Percentiles rank a stretch among this genome's conserved stretches.
Conservation (phyloP, 2,797 vertebrate genomes). For the Paratrypauchen microcephalus region DNA sequence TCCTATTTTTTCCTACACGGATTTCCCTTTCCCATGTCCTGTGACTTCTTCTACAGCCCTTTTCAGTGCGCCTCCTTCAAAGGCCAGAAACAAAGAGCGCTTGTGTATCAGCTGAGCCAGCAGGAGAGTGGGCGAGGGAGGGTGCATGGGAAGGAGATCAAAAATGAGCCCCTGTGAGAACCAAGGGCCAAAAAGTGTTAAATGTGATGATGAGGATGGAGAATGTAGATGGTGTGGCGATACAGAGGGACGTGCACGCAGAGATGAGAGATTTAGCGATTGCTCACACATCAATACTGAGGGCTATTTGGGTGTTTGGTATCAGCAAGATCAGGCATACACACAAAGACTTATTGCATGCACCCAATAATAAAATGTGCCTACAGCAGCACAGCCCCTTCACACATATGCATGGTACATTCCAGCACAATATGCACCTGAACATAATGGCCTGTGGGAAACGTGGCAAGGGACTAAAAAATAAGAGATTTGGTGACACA, state of each 20-base stretch:
- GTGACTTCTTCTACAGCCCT: slow-evolving; percentile 18
- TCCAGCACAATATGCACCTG: slow-evolving; percentile 18
- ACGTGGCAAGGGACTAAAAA: no score
- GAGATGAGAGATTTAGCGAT: slow-evolving; percentile 23
- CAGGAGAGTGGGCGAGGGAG: slow-evolving; percentile 47
- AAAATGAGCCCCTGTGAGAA: slow-evolving; percentile 32
- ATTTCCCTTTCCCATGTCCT: slow-evolving; percentile 24
- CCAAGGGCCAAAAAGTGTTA: slow-evolving; percentile 4
- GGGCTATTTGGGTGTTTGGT: slow-evolving; percentile 29
- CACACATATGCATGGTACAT: slow-evolving; percentile 7
- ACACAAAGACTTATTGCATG: slow-evolving; percentile 24
- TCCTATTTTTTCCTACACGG: slow-evolving; percentile 25
- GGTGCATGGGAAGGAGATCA: slow-evolving; percentile 28
- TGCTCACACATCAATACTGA: slow-evolving; percentile 39
- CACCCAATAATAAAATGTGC: slow-evolving; percentile 43
- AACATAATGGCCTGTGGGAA: no score
- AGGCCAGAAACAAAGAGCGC: slow-evolving; percentile 68
- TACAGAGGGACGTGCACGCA: slow-evolving; percentile 33
- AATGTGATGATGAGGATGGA: slow-evolving; percentile 16
- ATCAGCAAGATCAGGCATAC: slow-evolving; percentile 36
- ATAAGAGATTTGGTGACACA: no score
- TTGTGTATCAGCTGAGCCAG: slow-evolving; percentile 69
- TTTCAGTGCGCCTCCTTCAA: slow-evolving; percentile 56
- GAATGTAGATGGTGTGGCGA: slow-evolving; percentile 23
- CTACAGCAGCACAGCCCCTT: slow-evolving; percentile 29